Conservation (phyloP, 2,888 invertebrate genomes). For the Ennomos fuscantarius region DNA sequence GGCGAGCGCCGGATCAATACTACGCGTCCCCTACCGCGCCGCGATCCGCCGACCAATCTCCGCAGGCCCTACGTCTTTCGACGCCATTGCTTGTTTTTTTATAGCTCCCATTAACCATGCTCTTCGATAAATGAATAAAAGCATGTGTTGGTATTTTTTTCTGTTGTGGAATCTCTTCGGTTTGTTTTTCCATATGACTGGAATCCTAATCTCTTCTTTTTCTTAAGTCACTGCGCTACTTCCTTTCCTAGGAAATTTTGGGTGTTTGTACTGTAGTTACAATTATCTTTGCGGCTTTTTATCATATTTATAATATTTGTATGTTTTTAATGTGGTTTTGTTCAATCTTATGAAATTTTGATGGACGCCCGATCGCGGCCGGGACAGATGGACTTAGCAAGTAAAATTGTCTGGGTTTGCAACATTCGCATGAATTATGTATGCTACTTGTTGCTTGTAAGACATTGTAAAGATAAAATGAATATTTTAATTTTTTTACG, state of each 20-base stretch:
- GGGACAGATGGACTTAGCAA: slow-evolving; percentile 35
- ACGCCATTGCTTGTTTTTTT: slow-evolving; percentile 82
- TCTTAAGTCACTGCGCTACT: slow-evolving; percentile 26
- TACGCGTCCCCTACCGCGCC: slow-evolving; percentile 63
- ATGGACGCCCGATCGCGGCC: slow-evolving; percentile 12
- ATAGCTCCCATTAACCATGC: slow-evolving; percentile 78
- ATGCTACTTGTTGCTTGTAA: slow-evolving; percentile 24
- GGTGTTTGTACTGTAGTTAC: neutral
- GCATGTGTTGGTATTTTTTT: slow-evolving; percentile 69
- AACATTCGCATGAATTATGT: slow-evolving; percentile 38
- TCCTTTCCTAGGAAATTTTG: slow-evolving; percentile 16
- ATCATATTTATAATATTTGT: slow-evolving; percentile 19
- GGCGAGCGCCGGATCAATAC: slow-evolving; percentile 74
- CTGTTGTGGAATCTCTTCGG: slow-evolving; percentile 41
- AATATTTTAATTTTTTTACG: slow-evolving; percentile 19
- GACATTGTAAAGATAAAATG: slow-evolving; percentile 19
- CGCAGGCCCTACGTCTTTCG: slow-evolving; percentile 82
- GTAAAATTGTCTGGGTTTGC: slow-evolving; percentile 37
- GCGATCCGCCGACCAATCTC: slow-evolving; percentile 72
- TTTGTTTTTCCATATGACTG: slow-evolving; percentile 43
- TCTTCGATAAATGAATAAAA: slow-evolving; percentile 80
- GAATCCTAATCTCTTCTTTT: slow-evolving; percentile 33
- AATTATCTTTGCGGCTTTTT: no score
- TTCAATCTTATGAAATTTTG: slow-evolving; percentile 23
- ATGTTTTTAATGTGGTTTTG: slow-evolving; percentile 7